Conservation (phyloP, 2,888 invertebrate genomes). For the Vanessa cardui region DNA sequence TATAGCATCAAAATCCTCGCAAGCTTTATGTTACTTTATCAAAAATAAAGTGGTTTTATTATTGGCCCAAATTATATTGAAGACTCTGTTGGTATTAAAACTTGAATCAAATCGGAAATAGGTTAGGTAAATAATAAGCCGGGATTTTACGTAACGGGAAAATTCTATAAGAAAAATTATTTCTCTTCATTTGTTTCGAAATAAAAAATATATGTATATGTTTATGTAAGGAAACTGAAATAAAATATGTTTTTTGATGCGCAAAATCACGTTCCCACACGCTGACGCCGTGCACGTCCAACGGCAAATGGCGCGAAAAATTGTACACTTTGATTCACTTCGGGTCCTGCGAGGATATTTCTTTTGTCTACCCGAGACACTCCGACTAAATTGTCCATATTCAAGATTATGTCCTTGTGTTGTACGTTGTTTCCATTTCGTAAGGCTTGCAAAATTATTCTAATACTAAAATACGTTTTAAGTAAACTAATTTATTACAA, state of each 20-base stretch:
- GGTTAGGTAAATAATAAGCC: constrained; percentile 1
- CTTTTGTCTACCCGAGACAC: constrained; percentile 18
- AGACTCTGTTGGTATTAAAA: neutral
- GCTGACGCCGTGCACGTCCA: constrained; percentile 60
- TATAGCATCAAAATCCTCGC: neutral
- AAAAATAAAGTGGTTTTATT: too few species aligned
- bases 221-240: too few species aligned
- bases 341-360: constrained; percentile 37
- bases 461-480: neutral
- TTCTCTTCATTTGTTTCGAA: neutral
- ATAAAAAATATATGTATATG: neutral
- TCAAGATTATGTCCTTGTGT: neutral
- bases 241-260: constrained; percentile 20
- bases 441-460: neutral
- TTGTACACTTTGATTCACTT: constrained; percentile 59
- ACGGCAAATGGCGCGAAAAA: constrained; percentile 71
- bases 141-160: neutral
- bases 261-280: constrained; percentile 51
- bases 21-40: too few species aligned
- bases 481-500: too few species aligned
- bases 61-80: too few species aligned
- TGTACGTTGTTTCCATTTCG: neutral
- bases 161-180: constrained; percentile 1
- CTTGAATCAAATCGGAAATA: neutral
- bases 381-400: constrained; percentile 2